Base-by-base conservation (phyloP, 2,888 invertebrate species). In the Drosophila austrosaltans region DNA sequence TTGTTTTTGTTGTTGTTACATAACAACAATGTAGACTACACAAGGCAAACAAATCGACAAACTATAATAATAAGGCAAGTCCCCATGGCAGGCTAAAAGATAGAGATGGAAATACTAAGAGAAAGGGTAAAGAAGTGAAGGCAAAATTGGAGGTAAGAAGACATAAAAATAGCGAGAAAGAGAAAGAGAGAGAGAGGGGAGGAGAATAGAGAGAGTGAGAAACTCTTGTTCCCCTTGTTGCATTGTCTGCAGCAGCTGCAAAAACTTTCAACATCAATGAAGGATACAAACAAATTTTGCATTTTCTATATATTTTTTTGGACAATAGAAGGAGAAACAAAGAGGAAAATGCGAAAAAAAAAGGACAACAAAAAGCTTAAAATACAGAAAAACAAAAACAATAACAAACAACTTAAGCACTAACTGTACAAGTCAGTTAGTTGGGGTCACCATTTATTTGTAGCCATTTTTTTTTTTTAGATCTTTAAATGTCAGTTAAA, bases 221-320 rank as follows among this genome's bases (percentile, higher is more conserved):
- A 6, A 25, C 2, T 32, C 39, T 22, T 10, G 22, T 40, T 42
- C 60, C 56, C 72, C 73, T 66, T 66, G 66, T 57, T 72, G 76
- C 74, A 81, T 81, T 83, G 84, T 83, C 74, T 81, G 81, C 81
- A 80, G 78, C 82, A 82, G 82, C 82, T 82, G 82, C 78, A 78
- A 80, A 76, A 85, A 82, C 82, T 85, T 82, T 85, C 86, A 82
- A 77, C 86, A 82, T 80, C 82, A 75, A 82, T 82, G 80, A 72
- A 77, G 82, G 71, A 74, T 82, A 82, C 82, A 85, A 85, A 82
- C 86, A 82, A 85, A 82, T 82, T 82, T 82, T 69, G 69, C 72
- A 85, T 82, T 85, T 82, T 75, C 84, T 57, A 80, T 80, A 69
- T 76, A 69, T 77, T 25, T 68, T 71, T 71, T 71, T 39, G 57